These are phyloP conservation scores for Haliclona indistincta DNA, from an alignment of 37 sponge, comb jelly and placozoan species.

Conservation along the genomic window DNA sequence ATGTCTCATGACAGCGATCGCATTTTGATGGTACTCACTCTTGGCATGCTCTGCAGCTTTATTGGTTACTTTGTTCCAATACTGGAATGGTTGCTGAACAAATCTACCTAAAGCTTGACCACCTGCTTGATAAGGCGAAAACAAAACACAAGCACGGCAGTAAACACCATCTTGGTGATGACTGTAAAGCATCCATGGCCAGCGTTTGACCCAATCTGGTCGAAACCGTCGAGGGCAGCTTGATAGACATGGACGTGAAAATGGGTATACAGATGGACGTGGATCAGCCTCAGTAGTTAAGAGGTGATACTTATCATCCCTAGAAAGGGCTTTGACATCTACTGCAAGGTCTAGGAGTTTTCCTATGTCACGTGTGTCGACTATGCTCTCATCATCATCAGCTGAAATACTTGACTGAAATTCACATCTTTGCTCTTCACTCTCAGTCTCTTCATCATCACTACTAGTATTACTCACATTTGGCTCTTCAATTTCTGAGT, in stretches of 20 bases:
- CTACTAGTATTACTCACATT: too few species aligned
- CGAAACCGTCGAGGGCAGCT: neutral
- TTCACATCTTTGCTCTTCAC: too few species aligned
- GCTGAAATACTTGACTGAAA: too few species aligned
- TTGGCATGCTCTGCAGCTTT: neutral
- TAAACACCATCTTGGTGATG: constrained; percentile 22
- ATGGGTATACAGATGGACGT: constrained; percentile 44
- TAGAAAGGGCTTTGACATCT: constrained; percentile 9
- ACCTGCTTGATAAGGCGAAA: neutral
- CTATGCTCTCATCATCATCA: too few species aligned
- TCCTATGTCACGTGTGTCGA: constrained; percentile 36
- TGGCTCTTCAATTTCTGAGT: too few species aligned
- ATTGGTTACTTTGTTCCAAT: neutral
- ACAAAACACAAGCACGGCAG: constrained; percentile 35
- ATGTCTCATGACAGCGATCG: constrained; percentile 18
- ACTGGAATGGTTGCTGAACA: constrained; percentile 11
- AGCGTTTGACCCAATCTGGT: constrained; percentile 15
- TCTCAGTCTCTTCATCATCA: too few species aligned
- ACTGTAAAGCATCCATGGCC: constrained; percentile 28
- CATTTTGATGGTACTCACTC: constrained; percentile 17
- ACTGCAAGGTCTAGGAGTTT: constrained; percentile 18
- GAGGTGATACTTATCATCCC: constrained; percentile 30
- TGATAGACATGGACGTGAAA: constrained; percentile 34
- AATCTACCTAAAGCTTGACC: constrained; percentile 20
- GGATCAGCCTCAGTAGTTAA: constrained; percentile 40